Conservation (phyloP, 2,113 vertebrate species). For the Pedionomus torquatus region DNA sequence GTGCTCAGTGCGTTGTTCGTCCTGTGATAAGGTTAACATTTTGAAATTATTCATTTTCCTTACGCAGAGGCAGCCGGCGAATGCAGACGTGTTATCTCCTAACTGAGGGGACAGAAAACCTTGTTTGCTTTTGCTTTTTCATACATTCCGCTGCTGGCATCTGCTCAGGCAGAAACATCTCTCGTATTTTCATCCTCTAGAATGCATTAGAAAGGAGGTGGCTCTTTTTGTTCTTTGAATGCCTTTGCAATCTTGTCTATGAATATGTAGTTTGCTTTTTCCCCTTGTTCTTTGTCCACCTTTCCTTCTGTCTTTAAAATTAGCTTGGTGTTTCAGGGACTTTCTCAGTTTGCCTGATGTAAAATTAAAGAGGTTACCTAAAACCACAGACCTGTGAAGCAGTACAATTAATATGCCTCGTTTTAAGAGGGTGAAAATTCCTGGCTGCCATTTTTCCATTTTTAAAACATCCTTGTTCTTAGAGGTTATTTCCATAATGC, state of each 20-base stretch:
- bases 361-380: background rate
- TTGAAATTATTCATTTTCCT: background rate
- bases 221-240: background rate
- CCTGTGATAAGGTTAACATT: background rate
- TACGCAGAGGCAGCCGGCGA: background rate
- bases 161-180: background rate
- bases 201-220: background rate
- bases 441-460: background rate
- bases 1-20: background rate
- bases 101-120: background rate
- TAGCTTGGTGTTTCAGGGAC: background rate
- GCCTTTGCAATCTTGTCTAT: background rate
- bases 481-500: background rate
- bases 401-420: background rate
- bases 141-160: background rate
- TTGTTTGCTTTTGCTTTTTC: background rate
- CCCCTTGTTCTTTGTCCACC: background rate
- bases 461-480: background rate
- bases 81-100: background rate
- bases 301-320: background rate
- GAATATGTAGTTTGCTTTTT: background rate
- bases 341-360: background rate
- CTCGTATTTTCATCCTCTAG: background rate
- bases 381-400: background rate
- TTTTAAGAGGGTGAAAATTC: background rate